Conservation (phyloP, 2,888 invertebrate genomes). For the Schizotus pectinicornis region DNA sequence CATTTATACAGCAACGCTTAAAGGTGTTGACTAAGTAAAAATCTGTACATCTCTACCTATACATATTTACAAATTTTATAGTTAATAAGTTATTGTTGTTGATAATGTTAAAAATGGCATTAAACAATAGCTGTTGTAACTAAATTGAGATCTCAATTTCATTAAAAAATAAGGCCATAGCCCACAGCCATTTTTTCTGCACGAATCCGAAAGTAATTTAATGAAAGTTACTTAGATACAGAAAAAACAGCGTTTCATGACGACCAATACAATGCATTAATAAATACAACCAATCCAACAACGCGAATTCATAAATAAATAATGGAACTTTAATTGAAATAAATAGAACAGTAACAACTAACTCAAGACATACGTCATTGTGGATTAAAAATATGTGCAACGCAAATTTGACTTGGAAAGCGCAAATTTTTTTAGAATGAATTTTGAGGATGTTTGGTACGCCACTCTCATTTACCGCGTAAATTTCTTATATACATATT, state of each 20-base stretch:
- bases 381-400: too few species aligned
- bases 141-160: constrained; percentile 9
- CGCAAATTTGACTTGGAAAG: too few species aligned
- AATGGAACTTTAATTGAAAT: too few species aligned
- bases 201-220: too few species aligned
- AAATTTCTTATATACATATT: background rate
- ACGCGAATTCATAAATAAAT: too few species aligned
- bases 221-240: background rate
- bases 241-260: constrained; percentile 26
- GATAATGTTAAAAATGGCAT: constrained; percentile 20
- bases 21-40: constrained; percentile 48
- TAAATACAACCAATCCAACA: too few species aligned
- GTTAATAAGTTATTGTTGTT: constrained; percentile 2
- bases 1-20: constrained; percentile 51
- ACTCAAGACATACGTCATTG: too few species aligned
- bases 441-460: too few species aligned
- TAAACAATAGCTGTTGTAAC: constrained; percentile 1
- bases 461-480: background rate
- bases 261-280: constrained; percentile 29
- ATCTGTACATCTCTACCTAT: constrained; percentile 46
- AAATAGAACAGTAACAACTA: too few species aligned
- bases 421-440: too few species aligned
- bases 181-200: constrained; percentile 8
- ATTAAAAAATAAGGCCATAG: background rate
- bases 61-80: constrained; percentile 23